These are phyloP conservation scores for Liopterus haemorrhoidalis DNA, from an alignment of 2,888 invertebrate species.

Conservation along the genomic window DNA sequence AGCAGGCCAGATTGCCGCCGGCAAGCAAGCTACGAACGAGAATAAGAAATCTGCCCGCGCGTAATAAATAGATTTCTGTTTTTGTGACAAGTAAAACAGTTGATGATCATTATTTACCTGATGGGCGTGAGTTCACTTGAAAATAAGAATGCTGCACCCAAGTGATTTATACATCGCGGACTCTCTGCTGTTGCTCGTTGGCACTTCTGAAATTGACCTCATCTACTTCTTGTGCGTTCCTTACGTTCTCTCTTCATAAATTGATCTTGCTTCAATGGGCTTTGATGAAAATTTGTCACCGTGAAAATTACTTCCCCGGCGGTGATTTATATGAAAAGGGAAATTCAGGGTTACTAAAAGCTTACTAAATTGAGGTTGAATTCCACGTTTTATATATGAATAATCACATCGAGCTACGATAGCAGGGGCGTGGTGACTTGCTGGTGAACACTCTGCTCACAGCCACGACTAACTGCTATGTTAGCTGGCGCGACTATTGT, in stretches of 20 bases:
- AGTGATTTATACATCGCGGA: constrained; percentile 16
- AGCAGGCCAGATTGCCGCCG: constrained; percentile 5
- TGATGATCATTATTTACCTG: constrained; percentile 24
- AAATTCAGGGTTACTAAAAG: constrained; percentile 15
- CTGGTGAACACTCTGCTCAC: too few relatives aligned
- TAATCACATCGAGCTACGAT: background rate
- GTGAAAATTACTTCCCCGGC: constrained; percentile 23
- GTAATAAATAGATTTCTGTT: constrained; percentile 24
- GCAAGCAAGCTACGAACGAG: too few relatives aligned
- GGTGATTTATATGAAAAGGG: constrained; percentile 24
- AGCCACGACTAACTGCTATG: too few relatives aligned
- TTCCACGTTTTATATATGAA: constrained; percentile 10
- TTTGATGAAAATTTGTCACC: constrained; percentile 25
- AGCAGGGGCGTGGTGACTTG: too few relatives aligned
- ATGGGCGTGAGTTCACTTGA: constrained; percentile 1
- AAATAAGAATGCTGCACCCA: constrained; percentile 18
- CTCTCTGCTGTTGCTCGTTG: too few relatives aligned
- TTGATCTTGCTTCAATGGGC: constrained; percentile 24
- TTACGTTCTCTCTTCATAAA: constrained; percentile 20
- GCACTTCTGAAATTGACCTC: too few relatives aligned
- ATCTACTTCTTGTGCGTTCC: background rate
- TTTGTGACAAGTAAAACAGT: constrained; percentile 23
- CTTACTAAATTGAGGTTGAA: constrained; percentile 14
- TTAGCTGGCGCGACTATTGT: too few relatives aligned
- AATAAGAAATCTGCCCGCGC: too few relatives aligned